Percentiles rank a stretch among this genome's conserved stretches.
These are phyloP conservation scores for Pecten maximus DNA, from an alignment of 2,888 invertebrate genomes.

Conservation along the genomic window DNA sequence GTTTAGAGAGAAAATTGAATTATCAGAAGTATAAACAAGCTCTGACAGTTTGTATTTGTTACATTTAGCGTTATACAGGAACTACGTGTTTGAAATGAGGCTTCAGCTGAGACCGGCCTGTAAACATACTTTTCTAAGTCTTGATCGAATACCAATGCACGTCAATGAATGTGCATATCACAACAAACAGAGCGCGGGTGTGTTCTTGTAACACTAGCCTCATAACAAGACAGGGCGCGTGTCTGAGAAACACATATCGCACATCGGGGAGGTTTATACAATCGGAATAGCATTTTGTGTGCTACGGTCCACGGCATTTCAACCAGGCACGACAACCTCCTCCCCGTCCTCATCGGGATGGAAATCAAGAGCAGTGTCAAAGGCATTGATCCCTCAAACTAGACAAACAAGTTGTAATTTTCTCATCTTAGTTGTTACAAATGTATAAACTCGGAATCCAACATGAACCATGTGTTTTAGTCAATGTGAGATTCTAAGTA, in stretches of 20 bases:
- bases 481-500: neutral
- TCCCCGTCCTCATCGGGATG: neutral
- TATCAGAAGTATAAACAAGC: neutral
- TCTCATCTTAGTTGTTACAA: neutral
- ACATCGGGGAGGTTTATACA: neutral
- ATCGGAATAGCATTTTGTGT: neutral
- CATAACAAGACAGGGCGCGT: neutral
- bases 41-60: conserved; percentile 11
- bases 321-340: neutral
- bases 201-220: neutral
- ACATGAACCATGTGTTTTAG: neutral
- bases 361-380: neutral
- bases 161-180: conserved; percentile 27
- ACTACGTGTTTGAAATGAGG: neutral
- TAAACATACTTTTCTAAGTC: neutral
- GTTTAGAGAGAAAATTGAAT: conserved; percentile 18
- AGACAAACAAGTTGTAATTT: neutral
- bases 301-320: neutral
- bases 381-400: neutral
- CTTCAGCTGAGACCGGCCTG: neutral
- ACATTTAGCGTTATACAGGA: neutral
- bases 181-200: neutral
- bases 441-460: neutral
- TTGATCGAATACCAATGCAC: conserved; percentile 22
- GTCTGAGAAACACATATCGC: neutral